Percentiles rank a stretch among this genome's conserved stretches.
Conservation (phyloP, 2,888 invertebrate genomes). For the Fragum fragum region DNA sequence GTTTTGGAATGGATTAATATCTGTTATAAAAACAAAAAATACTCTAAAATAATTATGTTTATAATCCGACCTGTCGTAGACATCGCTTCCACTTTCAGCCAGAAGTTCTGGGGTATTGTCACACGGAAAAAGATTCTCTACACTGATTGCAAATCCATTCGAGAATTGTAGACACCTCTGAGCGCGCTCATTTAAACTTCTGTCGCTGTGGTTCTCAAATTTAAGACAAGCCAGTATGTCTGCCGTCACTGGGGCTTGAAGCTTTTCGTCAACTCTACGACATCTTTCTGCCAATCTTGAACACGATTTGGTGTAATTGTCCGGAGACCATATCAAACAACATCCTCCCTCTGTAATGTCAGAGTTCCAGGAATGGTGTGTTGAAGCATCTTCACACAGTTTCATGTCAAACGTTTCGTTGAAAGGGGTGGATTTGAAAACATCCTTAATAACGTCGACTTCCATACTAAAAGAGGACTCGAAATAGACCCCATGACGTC, state of each 20-base stretch:
- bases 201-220: slow-evolving; percentile 32
- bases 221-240: slow-evolving; percentile 62
- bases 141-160: slow-evolving; percentile 30
- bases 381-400: not conserved
- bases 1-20: too few species aligned
- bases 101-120: not conserved
- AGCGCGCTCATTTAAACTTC: not conserved
- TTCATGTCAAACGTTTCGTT: not conserved
- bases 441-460: slow-evolving; percentile 26
- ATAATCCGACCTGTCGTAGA: not conserved
- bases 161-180: slow-evolving; percentile 38
- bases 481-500: slow-evolving; percentile 17
- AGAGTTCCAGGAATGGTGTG: slow-evolving; percentile 1
- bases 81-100: not conserved
- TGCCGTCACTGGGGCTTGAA: slow-evolving; percentile 31
- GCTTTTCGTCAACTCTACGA: slow-evolving; percentile 35
- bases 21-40: too few species aligned
- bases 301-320: slow-evolving; percentile 45
- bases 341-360: not conserved
- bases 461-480: slow-evolving; percentile 14
- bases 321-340: slow-evolving; percentile 15
- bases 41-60: too few species aligned
- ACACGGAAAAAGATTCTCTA: slow-evolving; percentile 14
- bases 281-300: slow-evolving; percentile 36
- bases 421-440: slow-evolving; percentile 1